Conservation (phyloP, 2,888 invertebrate genomes). For the Orchesella flavescens region DNA sequence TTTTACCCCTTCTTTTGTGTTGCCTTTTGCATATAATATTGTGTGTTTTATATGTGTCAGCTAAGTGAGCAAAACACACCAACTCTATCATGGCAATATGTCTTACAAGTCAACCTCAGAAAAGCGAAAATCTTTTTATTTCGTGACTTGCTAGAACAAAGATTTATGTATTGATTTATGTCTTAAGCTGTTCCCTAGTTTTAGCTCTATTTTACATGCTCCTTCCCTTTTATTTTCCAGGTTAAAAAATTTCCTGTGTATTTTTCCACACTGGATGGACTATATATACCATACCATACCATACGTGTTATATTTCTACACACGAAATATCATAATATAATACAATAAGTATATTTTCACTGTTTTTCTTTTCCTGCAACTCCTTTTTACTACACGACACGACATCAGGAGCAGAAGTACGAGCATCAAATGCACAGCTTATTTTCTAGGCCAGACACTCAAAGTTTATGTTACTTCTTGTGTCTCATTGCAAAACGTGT, state of each 20-base stretch:
- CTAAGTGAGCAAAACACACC: conserved; percentile 20
- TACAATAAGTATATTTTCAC: background rate
- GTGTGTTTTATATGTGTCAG: conserved; percentile 22
- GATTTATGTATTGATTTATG: conserved; percentile 71
- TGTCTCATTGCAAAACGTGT: background rate
- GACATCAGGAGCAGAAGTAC: too few relatives aligned
- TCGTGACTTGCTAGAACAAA: conserved; percentile 62
- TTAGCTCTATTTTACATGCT: background rate
- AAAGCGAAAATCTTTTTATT: conserved; percentile 57
- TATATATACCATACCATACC: too few relatives aligned
- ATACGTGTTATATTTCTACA: too few relatives aligned
- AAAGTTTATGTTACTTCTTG: background rate
- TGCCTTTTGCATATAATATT: conserved; percentile 2
- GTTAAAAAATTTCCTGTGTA: conserved; percentile 23
- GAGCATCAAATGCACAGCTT: conserved; percentile 12
- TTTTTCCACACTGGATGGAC: too few relatives aligned
- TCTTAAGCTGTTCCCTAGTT: conserved; percentile 34
- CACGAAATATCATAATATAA: too few relatives aligned
- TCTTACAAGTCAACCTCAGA: conserved; percentile 33
- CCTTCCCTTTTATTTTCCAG: conserved; percentile 5
- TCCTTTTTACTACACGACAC: background rate
- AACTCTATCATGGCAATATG: conserved; percentile 18
- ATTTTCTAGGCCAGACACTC: conserved; percentile 13
- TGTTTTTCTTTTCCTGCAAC: background rate
- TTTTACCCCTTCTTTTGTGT: conserved; percentile 3